Percentiles rank a stretch among this genome's conserved stretches.
These are phyloP conservation scores for Beroe ovata DNA, from an alignment of 37 sponge, comb jelly and placozoan species.

Conservation along the genomic window DNA sequence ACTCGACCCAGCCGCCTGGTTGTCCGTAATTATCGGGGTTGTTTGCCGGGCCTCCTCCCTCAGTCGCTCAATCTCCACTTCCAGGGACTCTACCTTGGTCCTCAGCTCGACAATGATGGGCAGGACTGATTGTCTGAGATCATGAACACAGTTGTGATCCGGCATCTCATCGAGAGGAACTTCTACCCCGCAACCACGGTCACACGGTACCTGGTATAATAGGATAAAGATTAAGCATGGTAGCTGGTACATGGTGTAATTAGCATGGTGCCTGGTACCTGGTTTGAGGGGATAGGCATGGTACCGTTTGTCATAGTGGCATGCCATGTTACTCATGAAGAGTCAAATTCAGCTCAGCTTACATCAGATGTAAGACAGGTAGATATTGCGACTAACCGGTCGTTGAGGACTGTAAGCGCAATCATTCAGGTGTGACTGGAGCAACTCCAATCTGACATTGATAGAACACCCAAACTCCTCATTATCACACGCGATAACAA, in stretches of 20 bases:
- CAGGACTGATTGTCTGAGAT: conserved; percentile 72
- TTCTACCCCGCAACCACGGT: conserved; percentile 82
- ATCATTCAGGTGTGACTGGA: conserved; percentile 75
- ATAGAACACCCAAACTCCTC: conserved; percentile 82
- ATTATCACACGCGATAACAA: conserved; percentile 86
- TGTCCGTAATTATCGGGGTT: conserved; percentile 77
- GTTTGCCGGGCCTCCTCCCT: conserved; percentile 77
- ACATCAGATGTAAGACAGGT: too few species aligned
- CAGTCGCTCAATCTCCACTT: conserved; percentile 63
- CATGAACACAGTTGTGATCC: conserved; percentile 78
- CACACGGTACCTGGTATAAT: conserved; percentile 72
- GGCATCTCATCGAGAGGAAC: conserved; percentile 83
- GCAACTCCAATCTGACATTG: conserved; percentile 76
- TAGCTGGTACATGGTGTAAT: conserved; percentile 15
- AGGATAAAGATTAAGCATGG: too few species aligned
- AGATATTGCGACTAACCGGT: conserved; percentile 72
- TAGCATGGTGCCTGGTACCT: too few species aligned
- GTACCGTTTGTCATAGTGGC: too few species aligned
- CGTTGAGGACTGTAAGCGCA: conserved; percentile 89
- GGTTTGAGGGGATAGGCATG: too few species aligned
- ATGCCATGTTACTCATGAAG: too few species aligned
- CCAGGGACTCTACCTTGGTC: neutral
- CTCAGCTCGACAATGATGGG: conserved; percentile 64
- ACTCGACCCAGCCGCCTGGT: conserved; percentile 26
- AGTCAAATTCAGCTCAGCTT: too few species aligned